Conservation (phyloP, 2,797 vertebrate genomes). For the Labeo calbasu region DNA sequence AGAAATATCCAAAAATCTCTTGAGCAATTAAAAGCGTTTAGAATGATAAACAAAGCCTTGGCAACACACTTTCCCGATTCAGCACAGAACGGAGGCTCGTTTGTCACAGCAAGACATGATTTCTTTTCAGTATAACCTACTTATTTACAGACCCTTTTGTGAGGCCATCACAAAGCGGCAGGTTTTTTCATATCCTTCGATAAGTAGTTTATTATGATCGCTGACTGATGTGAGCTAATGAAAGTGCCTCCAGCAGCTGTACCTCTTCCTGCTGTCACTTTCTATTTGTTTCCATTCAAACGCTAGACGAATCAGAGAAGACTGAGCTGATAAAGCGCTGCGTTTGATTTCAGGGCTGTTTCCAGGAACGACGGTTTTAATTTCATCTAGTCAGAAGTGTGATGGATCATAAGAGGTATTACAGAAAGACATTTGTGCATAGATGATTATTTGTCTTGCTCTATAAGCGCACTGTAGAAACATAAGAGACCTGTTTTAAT, state of each 20-base stretch:
- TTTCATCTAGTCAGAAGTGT: slow-evolving; percentile 11
- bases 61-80: neutral
- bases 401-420: slow-evolving; percentile 2
- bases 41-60: slow-evolving; percentile 10
- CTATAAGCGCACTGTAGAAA: neutral
- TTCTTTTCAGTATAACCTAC: slow-evolving; percentile 14
- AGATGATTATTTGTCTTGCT: slow-evolving; percentile 15
- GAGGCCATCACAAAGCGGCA: neutral
- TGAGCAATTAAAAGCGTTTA: neutral
- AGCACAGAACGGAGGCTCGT: neutral
- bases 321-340: neutral
- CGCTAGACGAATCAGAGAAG: neutral
- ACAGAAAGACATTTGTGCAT: neutral
- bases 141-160: slow-evolving; percentile 2
- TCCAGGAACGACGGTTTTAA: neutral
- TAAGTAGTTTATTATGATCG: slow-evolving; percentile 17
- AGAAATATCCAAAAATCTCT: slow-evolving; percentile 2
- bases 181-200: slow-evolving; percentile 22
- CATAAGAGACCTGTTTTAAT: neutral
- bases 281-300: slow-evolving; percentile 39
- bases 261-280: slow-evolving; percentile 30
- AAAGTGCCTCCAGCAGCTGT: slow-evolving; percentile 21
- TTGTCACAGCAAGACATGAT: neutral
- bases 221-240: slow-evolving; percentile 28
- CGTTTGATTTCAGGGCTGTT: slow-evolving; percentile 1